phyloP scores from a whole-genome alignment of 2,797 vertebrate genomes.

The Cheracebus regulus region DNA sequence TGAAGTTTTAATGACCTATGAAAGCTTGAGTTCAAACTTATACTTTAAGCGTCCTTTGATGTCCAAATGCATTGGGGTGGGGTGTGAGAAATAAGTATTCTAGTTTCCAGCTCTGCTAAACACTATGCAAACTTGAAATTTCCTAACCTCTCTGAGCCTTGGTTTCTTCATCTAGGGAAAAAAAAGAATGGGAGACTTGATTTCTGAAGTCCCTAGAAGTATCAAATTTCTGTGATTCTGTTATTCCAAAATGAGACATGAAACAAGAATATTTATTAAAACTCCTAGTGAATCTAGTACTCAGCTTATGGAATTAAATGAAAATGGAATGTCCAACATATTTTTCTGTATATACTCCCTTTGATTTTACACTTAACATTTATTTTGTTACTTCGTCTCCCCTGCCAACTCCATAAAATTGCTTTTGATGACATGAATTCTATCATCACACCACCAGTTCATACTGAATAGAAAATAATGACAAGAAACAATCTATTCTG shows the following conservation, averaged over 20 bases:
- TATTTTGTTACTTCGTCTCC: background rate
- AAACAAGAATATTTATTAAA: background rate
- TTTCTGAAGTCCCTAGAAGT: background rate
- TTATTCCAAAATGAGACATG: background rate
- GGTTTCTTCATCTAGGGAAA: background rate
- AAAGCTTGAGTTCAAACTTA: slow-evolving; percentile 55
- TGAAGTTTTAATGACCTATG: slow-evolving; percentile 33
- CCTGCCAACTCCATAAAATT: slow-evolving; percentile 1
- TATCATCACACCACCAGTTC: background rate
- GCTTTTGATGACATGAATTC: slow-evolving; percentile 6
- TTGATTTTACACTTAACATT: slow-evolving; percentile 14
- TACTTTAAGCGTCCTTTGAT: slow-evolving; percentile 61
- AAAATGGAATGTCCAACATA: background rate
- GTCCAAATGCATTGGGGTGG: background rate
- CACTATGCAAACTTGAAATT: slow-evolving; percentile 19
- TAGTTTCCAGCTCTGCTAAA: background rate
- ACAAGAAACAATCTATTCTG: background rate
- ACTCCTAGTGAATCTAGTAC: background rate
- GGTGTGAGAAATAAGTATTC: background rate
- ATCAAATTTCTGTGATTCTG: background rate
- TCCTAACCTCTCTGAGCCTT: background rate
- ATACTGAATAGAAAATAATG: background rate
- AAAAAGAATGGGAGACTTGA: background rate
- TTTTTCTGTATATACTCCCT: background rate
- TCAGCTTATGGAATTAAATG: background rate